phyloP scores from a whole-genome alignment of 2,888 invertebrate species.

The Mechanitis mazaeus region DNA sequence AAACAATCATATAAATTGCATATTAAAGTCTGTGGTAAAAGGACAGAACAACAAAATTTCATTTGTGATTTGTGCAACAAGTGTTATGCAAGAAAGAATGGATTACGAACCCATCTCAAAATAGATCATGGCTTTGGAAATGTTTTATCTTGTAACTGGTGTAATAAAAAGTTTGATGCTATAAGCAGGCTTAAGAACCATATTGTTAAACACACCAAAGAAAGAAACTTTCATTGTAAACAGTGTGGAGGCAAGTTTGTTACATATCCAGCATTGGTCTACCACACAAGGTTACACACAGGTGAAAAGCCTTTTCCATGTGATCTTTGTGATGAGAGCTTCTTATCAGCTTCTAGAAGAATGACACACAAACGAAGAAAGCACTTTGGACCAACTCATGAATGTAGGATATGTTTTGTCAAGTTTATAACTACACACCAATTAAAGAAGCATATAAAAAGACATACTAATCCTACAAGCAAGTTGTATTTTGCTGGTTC shows the following conservation, averaged over 20 bases:
- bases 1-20: slow-evolving; percentile 49
- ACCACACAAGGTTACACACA: slow-evolving; percentile 60
- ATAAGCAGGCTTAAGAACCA: slow-evolving; percentile 54
- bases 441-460: slow-evolving; percentile 48
- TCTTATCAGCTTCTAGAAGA: slow-evolving; percentile 57
- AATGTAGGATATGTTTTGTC: slow-evolving; percentile 51
- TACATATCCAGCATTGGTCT: slow-evolving; percentile 52
- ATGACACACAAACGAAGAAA: slow-evolving; percentile 56
- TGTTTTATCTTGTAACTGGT: slow-evolving; percentile 54
- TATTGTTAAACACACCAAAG: slow-evolving; percentile 60
- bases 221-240: slow-evolving; percentile 54
- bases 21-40: slow-evolving; percentile 47
- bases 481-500: slow-evolving; percentile 47
- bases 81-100: slow-evolving; percentile 51
- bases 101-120: slow-evolving; percentile 52
- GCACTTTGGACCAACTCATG: slow-evolving; percentile 54
- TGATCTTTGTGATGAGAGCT: slow-evolving; percentile 57
- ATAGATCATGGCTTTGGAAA: slow-evolving; percentile 55
- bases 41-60: slow-evolving; percentile 38
- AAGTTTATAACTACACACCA: slow-evolving; percentile 51
- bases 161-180: slow-evolving; percentile 58
- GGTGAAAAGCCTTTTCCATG: slow-evolving; percentile 62
- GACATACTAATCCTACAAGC: slow-evolving; percentile 59
- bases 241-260: slow-evolving; percentile 60
- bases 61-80: slow-evolving; percentile 60